Conservation (phyloP, 2,888 invertebrate species). For the Nomada lathburiana region DNA sequence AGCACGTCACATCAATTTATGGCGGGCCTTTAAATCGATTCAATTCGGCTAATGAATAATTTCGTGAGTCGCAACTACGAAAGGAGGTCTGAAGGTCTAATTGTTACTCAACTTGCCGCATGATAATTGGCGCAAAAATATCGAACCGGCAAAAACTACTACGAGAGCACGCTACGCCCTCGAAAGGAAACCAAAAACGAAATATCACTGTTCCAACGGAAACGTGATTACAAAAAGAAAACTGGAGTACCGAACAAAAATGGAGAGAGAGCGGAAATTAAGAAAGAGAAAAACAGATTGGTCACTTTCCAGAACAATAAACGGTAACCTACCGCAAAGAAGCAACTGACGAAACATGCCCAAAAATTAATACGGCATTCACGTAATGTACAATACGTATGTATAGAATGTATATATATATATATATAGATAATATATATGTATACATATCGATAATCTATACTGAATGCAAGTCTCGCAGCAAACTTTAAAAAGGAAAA, state of each 20-base stretch:
- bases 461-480: constrained; percentile 56
- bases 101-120: constrained; percentile 58
- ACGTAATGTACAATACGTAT: constrained; percentile 67
- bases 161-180: constrained; percentile 78
- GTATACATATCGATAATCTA: constrained; percentile 49
- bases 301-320: constrained; percentile 53
- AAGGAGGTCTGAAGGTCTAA: constrained; percentile 56
- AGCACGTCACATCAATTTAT: not conserved
- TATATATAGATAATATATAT: constrained; percentile 26
- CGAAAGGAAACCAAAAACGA: constrained; percentile 69
- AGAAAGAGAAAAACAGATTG: constrained; percentile 22
- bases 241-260: constrained; percentile 57
- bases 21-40: not conserved
- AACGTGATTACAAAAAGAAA: constrained; percentile 59
- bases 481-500: constrained; percentile 40
- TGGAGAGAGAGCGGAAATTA: constrained; percentile 12
- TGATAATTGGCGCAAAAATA: constrained; percentile 57
- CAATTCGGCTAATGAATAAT: constrained; percentile 32
- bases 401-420: constrained; percentile 53
- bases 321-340: constrained; percentile 77
- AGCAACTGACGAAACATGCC: constrained; percentile 83
- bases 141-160: constrained; percentile 71
- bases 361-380: constrained; percentile 83
- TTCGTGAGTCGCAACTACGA: constrained; percentile 60
- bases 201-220: constrained; percentile 16